These are phyloP conservation scores for Phenganax stokvisi DNA, from an alignment of 92 coral and sea anemone species.

Conservation along the genomic window DNA sequence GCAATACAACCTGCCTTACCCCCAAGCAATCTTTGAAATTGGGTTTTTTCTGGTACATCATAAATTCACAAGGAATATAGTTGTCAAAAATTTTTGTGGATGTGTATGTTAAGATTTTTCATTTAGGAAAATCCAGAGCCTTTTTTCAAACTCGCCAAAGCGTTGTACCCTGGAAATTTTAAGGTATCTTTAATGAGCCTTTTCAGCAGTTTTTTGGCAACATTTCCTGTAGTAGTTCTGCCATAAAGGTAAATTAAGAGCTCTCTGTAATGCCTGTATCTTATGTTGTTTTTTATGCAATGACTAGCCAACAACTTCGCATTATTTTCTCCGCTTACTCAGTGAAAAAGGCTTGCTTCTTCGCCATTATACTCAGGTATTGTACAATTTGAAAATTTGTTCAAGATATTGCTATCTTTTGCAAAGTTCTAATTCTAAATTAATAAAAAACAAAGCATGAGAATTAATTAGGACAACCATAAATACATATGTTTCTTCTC, in stretches of 20 bases:
- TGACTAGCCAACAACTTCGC: slow-evolving; percentile 78
- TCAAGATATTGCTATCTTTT: neutral
- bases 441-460: too few relatives aligned
- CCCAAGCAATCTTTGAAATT: slow-evolving; percentile 90
- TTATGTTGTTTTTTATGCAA: neutral
- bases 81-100: neutral
- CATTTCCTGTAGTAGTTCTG: too few relatives aligned
- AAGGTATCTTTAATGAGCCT: slow-evolving; percentile 42
- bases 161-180: slow-evolving; percentile 86
- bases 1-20: slow-evolving; percentile 77
- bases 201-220: too few relatives aligned
- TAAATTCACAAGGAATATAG: too few relatives aligned
- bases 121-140: slow-evolving; percentile 82
- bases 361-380: slow-evolving; percentile 89
- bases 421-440: too few relatives aligned
- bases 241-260: neutral
- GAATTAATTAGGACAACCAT: too few relatives aligned
- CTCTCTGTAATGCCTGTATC: too few relatives aligned
- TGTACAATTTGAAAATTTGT: neutral
- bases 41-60: slow-evolving; percentile 60
- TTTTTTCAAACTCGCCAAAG: slow-evolving; percentile 75
- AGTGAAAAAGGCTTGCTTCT: slow-evolving; percentile 64
- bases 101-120: neutral
- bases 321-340: slow-evolving; percentile 80
- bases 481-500: too few relatives aligned